phyloP scores from a whole-genome alignment of 2,113 vertebrate species.

The Psephotus haematonotus region DNA sequence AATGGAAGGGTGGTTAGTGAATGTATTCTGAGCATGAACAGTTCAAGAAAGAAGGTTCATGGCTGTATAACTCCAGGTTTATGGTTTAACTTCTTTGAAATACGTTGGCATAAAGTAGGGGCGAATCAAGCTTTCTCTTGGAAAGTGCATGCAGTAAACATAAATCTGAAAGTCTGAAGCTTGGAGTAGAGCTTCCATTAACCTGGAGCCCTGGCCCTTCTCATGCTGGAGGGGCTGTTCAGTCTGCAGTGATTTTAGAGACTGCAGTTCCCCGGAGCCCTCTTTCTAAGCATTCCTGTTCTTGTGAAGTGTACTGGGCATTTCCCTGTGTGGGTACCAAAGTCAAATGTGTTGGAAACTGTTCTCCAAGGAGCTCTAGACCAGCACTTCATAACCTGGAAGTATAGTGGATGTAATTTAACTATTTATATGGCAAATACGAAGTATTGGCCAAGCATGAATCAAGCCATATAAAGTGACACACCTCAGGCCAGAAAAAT shows the following conservation, averaged over 20 bases:
- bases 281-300: background rate
- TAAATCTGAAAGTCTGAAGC: conserved; percentile 9
- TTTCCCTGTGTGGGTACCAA: background rate
- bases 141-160: background rate
- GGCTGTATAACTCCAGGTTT: background rate
- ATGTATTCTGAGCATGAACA: background rate
- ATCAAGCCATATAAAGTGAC: background rate
- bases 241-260: conserved; percentile 2
- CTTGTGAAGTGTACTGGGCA: background rate
- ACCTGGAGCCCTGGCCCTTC: background rate
- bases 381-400: background rate
- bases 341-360: background rate
- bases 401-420: background rate
- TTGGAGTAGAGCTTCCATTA: background rate
- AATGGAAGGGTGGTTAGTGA: background rate
- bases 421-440: background rate
- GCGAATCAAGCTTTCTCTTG: background rate
- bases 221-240: background rate
- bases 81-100: background rate
- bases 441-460: background rate
- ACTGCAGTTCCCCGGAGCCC: background rate
- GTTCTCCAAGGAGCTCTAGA: conserved; percentile 17
- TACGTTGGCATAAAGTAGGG: background rate
- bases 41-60: background rate
- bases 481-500: background rate